Percentiles rank a stretch among this genome's conserved stretches.
Evolutionary conservation across 1,140 invertebrate species (phyloP).

Genomic region (Daktulosphaira vitifoliae): DNA sequence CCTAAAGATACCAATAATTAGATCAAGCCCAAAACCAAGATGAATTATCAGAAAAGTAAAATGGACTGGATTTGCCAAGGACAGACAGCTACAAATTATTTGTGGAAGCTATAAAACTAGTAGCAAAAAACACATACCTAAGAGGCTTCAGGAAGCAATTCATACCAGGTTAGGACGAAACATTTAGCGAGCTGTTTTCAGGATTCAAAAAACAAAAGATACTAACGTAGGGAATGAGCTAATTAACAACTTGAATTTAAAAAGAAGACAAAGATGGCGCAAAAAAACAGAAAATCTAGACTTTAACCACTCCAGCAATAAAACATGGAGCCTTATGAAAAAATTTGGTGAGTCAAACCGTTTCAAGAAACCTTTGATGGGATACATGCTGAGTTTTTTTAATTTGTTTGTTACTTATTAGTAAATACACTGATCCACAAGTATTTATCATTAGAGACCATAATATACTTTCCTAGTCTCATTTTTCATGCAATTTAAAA

Average conservation of each 20-base stretch:
- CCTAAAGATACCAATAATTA: constrained; percentile 9
- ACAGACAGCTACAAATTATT: constrained; percentile 29
- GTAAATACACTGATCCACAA: no score
- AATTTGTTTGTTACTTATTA: no score
- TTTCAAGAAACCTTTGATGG: background rate
- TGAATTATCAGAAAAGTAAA: constrained; percentile 18
- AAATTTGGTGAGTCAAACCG: background rate
- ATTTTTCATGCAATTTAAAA: no score
- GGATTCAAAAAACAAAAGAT: constrained; percentile 5
- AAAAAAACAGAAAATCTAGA: background rate
- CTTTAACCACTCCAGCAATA: background rate
- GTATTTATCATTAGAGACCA: no score
- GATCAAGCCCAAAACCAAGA: background rate
- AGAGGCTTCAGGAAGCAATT: constrained; percentile 30
- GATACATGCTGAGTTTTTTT: no score
- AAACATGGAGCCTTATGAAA: background rate
- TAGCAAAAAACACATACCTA: constrained; percentile 31
- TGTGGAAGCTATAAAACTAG: constrained; percentile 10
- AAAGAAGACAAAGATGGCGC: constrained; percentile 1
- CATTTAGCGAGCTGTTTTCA: background rate
- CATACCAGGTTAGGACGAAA: constrained; percentile 31
- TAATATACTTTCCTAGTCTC: no score
- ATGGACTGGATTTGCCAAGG: background rate
- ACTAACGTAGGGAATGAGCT: background rate
- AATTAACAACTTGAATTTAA: background rate